Percentiles rank a stretch among this genome's conserved stretches.
Evolutionary conservation across 2,888 invertebrate genomes (phyloP).

Genomic region (Heteromurus nitidus): DNA sequence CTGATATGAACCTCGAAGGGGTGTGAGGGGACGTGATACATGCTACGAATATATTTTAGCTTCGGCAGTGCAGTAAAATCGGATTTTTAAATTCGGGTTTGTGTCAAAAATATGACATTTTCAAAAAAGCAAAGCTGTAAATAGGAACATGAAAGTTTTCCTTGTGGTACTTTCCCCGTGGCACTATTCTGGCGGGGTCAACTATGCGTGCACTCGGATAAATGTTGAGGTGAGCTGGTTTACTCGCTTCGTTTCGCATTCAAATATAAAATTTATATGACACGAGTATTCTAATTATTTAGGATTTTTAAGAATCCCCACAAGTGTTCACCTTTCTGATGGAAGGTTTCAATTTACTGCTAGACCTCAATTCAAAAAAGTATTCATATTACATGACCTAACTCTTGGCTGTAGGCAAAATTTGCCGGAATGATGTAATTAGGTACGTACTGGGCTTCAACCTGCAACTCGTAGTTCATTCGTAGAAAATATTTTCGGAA

Average conservation of each 20-base stretch:
- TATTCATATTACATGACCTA: conserved; percentile 44
- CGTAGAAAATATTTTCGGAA: too few relatives aligned
- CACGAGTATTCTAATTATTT: neutral
- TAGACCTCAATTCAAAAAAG: conserved; percentile 25
- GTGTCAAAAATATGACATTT: too few relatives aligned
- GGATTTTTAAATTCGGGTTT: too few relatives aligned
- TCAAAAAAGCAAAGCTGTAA: too few relatives aligned
- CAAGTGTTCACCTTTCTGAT: conserved; percentile 24
- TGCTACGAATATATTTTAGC: too few relatives aligned
- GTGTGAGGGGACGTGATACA: too few relatives aligned
- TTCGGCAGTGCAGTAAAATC: too few relatives aligned
- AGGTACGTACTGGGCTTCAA: too few relatives aligned
- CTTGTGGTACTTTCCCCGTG: neutral
- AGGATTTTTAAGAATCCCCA: neutral
- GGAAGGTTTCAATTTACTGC: conserved; percentile 26
- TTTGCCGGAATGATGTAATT: neutral
- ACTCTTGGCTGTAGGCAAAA: conserved; percentile 31
- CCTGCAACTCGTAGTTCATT: too few relatives aligned
- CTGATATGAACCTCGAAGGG: too few relatives aligned
- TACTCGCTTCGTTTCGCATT: neutral
- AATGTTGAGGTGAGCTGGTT: neutral
- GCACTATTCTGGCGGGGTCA: neutral
- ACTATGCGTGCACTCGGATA: neutral
- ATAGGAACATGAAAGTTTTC: too few relatives aligned
- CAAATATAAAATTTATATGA: neutral